Evolutionary conservation across 1,140 invertebrate genomes (phyloP), one percentile per base, ranked within the genome.

Genomic region (Armadillidium nasatum): DNA sequence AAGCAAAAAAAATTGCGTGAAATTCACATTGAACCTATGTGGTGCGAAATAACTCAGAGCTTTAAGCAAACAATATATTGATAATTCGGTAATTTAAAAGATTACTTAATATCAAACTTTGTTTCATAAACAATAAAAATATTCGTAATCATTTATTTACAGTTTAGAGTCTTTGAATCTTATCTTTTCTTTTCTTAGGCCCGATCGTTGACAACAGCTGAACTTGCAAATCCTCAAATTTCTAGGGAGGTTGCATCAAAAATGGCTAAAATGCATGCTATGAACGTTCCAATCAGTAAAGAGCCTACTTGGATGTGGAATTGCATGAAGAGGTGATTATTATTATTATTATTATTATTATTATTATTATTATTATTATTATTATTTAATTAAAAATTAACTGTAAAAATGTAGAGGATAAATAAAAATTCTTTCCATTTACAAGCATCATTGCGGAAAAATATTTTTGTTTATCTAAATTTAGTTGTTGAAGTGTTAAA

Each of bases 281-380:
- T 98, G 86, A 92, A 96, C 84, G 93, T 98, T 79, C 96, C 96
- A 0, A 90, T 98, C 77, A 94, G 91, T 74, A 98, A 98, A 86
- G 93, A 97, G 81, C 94, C 95, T 2, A 90, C 90, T 43, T 98
- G 94, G 94, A 85, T 98, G 0, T 96, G 93, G 91, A 92, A 94
- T 79, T 95, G 92, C 0, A 92, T 96, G 86, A 73, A 82, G 66
- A 84, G 73, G 80, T 81, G 1, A 60, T 60, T 60, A 60, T 60
- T 60, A 60, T 60, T 60, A 60, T 60, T 60, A 60, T 60, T 60
- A 60, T 60, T 60, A 60, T 60, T 19, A 60, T 60, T 19, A 60
- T 19, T 60, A 60, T 60, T 60, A 60, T 60, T 60, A 60, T 60
- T 45, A n/a, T 19, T 19, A 10, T 72, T 21, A 22, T 74, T 67